These are phyloP conservation scores for Epicampocera succincta DNA, from an alignment of 2,888 invertebrate genomes.

Conservation along the genomic window DNA sequence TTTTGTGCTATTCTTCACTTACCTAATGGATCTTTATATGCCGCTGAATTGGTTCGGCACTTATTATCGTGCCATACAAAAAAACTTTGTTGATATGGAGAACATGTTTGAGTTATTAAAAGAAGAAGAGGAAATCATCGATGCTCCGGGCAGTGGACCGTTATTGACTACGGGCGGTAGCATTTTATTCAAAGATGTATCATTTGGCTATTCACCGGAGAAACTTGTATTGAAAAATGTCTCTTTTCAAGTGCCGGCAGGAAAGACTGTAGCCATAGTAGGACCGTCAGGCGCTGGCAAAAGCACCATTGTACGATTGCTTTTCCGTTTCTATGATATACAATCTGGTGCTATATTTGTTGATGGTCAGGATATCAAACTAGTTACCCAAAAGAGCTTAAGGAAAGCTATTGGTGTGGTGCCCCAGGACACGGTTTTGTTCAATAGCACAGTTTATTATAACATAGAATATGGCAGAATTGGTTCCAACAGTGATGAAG, in stretches of 20 bases:
- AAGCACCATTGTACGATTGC: conserved; percentile 95
- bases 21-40: conserved; percentile 95
- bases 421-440: conserved; percentile 97
- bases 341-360: conserved; percentile 92
- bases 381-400: conserved; percentile 92
- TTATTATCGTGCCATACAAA: conserved; percentile 98
- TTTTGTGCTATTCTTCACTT: conserved; percentile 97
- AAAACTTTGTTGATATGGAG: conserved; percentile 99
- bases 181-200: conserved; percentile 94
- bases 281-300: conserved; percentile 96
- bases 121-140: conserved; percentile 92
- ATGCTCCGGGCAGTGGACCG: conserved; percentile 89
- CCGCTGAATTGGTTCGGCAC: conserved; percentile 99
- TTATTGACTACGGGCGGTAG: conserved; percentile 85
- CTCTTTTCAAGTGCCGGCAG: conserved; percentile 90
- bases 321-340: conserved; percentile 98
- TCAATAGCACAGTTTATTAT: conserved; percentile 95
- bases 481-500: conserved; percentile 89
- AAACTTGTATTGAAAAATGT: conserved; percentile 88
- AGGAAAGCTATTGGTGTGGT: conserved; percentile 92
- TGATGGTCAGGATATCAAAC: conserved; percentile 94
- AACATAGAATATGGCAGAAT: conserved; percentile 96
- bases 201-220: conserved; percentile 93
- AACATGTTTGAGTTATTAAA: conserved; percentile 98
- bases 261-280: conserved; percentile 92